These are phyloP conservation scores for Chrysemys picta DNA, from an alignment of 2,113 vertebrate species.

Conservation along the genomic window DNA sequence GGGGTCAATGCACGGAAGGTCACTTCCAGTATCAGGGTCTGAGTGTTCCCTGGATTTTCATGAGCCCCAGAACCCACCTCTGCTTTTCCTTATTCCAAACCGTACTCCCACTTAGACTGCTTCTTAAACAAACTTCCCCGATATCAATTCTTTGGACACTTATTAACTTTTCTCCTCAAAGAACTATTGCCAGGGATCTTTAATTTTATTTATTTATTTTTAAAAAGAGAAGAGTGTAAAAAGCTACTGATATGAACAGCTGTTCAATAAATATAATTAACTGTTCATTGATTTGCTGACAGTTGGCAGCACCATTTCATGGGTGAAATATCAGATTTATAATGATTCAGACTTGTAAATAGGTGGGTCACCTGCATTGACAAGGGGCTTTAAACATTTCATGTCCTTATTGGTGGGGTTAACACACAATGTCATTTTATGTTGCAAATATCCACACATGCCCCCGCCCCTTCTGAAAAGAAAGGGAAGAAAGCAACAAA, in stretches of 20 bases:
- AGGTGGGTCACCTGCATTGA: conserved; percentile 23
- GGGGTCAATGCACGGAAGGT: background rate
- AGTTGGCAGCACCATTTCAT: conserved; percentile 46
- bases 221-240: background rate
- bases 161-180: conserved; percentile 20
- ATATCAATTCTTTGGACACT: conserved; percentile 29
- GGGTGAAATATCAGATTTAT: conserved; percentile 25
- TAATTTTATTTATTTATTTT: background rate
- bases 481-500: background rate
- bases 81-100: background rate
- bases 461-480: background rate
- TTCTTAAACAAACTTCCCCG: background rate
- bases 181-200: conserved; percentile 13
- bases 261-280: conserved; percentile 52
- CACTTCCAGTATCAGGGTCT: background rate
- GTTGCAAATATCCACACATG: background rate
- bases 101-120: background rate
- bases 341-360: conserved; percentile 11
- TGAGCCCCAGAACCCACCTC: background rate
- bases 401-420: background rate
- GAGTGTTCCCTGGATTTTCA: background rate
- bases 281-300: conserved; percentile 57
- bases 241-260: conserved; percentile 31
- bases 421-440: background rate
- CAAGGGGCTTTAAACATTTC: background rate